A percentile compares a stretch with the other conserved stretches of the same genome.
Conservation (phyloP, 2,113 vertebrate genomes). For the Eira barbara region DNA sequence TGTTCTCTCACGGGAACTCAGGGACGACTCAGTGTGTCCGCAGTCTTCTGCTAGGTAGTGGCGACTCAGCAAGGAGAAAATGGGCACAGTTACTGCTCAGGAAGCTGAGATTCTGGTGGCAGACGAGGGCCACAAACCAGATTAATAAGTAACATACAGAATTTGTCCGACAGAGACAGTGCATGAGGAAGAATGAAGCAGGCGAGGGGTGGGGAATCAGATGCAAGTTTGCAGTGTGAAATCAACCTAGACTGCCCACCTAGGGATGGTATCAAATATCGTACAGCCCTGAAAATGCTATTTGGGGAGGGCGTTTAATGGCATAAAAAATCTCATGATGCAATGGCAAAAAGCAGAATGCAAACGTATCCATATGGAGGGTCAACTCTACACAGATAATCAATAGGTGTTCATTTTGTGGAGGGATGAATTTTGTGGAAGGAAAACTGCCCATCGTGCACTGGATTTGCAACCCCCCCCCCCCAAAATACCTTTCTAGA, state of each 20-base stretch:
- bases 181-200: background rate
- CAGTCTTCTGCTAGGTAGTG: accelerated
- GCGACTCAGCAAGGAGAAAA: background rate
- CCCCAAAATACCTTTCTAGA: background rate
- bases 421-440: background rate
- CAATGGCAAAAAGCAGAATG: background rate
- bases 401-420: background rate
- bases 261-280: background rate
- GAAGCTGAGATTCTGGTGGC: no score
- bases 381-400: background rate
- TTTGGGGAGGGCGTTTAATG: background rate
- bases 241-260: background rate
- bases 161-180: background rate
- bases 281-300: background rate
- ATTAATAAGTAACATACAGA: background rate
- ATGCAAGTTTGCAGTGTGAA: background rate
- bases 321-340: background rate
- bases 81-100: background rate
- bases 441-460: background rate
- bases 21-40: background rate
- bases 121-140: background rate
- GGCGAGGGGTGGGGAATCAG: background rate
- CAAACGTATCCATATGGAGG: accelerated
- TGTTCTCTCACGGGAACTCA: accelerated
- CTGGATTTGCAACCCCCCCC: background rate